Evolutionary conservation across 2,888 invertebrate genomes (phyloP), one percentile per base, ranked within the genome.

Genomic region (Tenthredo livida): DNA sequence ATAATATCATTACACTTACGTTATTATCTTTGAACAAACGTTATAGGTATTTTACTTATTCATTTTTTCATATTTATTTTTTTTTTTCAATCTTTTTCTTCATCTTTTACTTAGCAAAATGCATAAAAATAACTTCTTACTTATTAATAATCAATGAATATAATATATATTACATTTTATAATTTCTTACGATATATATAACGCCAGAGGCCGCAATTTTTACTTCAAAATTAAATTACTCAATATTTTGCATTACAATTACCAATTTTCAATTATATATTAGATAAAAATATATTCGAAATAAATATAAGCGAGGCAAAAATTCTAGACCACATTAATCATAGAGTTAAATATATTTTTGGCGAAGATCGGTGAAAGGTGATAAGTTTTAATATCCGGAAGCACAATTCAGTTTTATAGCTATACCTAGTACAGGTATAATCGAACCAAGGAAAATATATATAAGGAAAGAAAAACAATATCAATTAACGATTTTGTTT

Each of bases 141-240:
- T 67, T 33, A 67, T 67, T 67, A 67, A 7, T 7, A 37, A 37
- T 67, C 25, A 67, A 67, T 12, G 67, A 67, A 17, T 67, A 33
- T 37, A 29, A 37, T 37, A 37, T 37, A 67, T 67, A 33, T 73
- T 21, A 73, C 43, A 43, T 2, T 73, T 21, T 73, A 33, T 17
- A 17, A 33, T 43, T 73, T 21, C 3, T 73, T 21, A 40, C 73
- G 21, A 72, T 33, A n/a, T n/a, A n/a, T 29, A 29, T 73, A 67
- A 67, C 33, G 73, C 73, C 40, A 40, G 21, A 73, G 73, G 40
- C 73, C 73, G 37, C 7, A 43, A 43, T 73, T 43, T 73, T 58
- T 6, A 58, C 58, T 21, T 25, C 1, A 61, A 25, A 25, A 25
- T 25, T 25, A 10, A 21, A 61, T 61, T 7, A 21, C 21, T 61